These are phyloP conservation scores for Dicrurus megarhynchus DNA, from an alignment of 2,113 vertebrate species.

Conservation along the genomic window DNA sequence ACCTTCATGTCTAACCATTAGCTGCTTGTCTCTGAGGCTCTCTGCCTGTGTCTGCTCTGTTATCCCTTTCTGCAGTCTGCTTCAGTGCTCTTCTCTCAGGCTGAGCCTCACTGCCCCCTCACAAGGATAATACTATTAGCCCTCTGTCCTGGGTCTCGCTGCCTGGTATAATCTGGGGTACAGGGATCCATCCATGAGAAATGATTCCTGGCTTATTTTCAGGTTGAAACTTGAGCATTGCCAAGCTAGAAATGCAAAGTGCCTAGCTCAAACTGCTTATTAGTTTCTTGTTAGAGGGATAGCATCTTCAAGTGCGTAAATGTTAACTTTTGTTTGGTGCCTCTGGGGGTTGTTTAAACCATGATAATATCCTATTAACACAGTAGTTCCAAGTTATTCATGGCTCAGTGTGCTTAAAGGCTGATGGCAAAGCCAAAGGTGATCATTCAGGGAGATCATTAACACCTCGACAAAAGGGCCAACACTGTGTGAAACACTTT, in stretches of 20 bases:
- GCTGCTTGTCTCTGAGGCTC: not conserved
- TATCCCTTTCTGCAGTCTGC: not conserved
- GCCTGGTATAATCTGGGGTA: not conserved
- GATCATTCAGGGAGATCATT: conserved; percentile 32
- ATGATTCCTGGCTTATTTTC: not conserved
- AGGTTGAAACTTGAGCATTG: not conserved
- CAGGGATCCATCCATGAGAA: fast-evolving
- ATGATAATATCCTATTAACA: not conserved
- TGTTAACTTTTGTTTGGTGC: conserved; percentile 31
- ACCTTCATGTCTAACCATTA: not conserved
- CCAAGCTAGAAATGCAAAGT: not conserved
- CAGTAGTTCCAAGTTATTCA: not conserved
- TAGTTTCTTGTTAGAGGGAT: conserved; percentile 6
- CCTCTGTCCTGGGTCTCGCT: not conserved
- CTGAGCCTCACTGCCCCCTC: not conserved
- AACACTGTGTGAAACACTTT: not conserved
- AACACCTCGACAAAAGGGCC: not conserved
- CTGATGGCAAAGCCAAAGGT: conserved; percentile 34
- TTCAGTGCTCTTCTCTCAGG: not conserved
- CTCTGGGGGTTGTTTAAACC: conserved; percentile 22
- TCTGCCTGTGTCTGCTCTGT: not conserved
- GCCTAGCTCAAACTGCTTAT: not conserved
- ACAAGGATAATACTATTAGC: too few relatives aligned
- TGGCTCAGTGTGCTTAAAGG: conserved; percentile 5
- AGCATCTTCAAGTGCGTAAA: not conserved